phyloP scores from a whole-genome alignment of 2,113 vertebrate genomes.

The Isichthys henryi region DNA sequence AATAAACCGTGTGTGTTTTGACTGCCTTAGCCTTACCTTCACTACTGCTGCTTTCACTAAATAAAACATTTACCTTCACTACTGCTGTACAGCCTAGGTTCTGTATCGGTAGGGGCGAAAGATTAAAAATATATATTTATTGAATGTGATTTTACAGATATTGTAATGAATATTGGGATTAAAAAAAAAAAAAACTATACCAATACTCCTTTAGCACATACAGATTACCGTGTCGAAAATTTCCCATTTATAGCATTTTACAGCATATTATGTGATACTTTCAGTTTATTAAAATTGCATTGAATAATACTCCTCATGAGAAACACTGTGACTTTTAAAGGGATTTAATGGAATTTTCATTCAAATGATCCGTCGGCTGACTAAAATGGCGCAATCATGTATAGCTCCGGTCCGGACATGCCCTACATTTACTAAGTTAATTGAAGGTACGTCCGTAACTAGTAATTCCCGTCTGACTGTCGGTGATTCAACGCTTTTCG shows the following conservation, averaged over 20 bases:
- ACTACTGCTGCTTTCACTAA: background rate
- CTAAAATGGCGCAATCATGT: background rate
- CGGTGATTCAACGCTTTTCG: constrained; percentile 2
- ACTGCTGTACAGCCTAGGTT: background rate
- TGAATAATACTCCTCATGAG: background rate
- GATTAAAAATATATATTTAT: background rate
- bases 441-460: background rate
- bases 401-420: background rate
- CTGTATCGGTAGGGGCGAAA: background rate
- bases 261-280: background rate
- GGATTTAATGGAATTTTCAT: background rate
- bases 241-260: background rate
- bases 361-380: background rate
- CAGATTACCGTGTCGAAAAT: background rate
- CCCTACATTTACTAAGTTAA: background rate
- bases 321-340: background rate
- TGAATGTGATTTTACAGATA: background rate
- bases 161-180: background rate
- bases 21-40: background rate
- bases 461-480: background rate
- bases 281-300: background rate
- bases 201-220: background rate
- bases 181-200: too few relatives aligned
- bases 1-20: background rate
- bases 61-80: background rate